phyloP scores from a whole-genome alignment of 2,888 invertebrate genomes.

The Tholera decimalis region DNA sequence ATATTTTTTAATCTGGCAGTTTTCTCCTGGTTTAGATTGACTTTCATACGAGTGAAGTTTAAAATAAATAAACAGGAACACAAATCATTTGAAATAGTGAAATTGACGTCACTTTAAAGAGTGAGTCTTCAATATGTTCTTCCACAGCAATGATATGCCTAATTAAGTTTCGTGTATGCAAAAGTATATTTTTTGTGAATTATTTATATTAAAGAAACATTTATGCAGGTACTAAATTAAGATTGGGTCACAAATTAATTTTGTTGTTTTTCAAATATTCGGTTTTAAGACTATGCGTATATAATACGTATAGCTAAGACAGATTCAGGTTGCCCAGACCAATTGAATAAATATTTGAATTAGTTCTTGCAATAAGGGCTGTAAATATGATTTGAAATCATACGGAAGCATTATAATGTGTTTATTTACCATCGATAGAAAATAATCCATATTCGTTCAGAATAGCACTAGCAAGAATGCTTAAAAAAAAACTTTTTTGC shows the following conservation, averaged over 20 bases:
- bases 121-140: not conserved
- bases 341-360: not conserved
- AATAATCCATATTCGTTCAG: too few species aligned
- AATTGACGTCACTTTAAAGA: not conserved
- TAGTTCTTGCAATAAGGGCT: too few species aligned
- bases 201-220: not conserved
- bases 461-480: too few species aligned
- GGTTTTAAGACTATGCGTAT: not conserved
- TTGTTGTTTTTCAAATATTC: not conserved
- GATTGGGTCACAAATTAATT: not conserved
- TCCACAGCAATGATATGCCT: conserved; percentile 6
- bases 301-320: not conserved
- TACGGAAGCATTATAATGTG: too few species aligned
- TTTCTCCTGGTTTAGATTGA: too few species aligned
- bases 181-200: conserved; percentile 12
- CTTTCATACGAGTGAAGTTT: not conserved
- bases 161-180: conserved; percentile 6
- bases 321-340: not conserved
- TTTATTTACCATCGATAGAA: too few species aligned
- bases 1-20: too few species aligned
- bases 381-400: too few species aligned
- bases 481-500: too few species aligned
- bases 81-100: not conserved
- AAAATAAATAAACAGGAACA: not conserved
- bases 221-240: not conserved